These are phyloP conservation scores for Drosophila barbarae DNA, from an alignment of 2,888 invertebrate species.

Conservation along the genomic window DNA sequence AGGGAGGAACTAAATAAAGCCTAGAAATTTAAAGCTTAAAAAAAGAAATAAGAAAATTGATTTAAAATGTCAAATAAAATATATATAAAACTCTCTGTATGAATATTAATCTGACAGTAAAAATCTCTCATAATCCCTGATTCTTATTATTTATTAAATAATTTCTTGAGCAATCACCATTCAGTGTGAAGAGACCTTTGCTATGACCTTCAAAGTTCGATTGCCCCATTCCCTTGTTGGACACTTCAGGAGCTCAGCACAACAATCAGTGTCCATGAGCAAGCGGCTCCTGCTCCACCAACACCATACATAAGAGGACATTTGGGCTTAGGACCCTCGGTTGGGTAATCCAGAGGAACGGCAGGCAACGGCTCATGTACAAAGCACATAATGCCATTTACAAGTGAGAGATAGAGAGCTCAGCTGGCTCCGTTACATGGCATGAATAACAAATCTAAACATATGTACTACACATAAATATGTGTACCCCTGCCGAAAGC, in stretches of 20 bases:
- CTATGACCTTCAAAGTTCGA: background rate
- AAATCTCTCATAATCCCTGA: background rate
- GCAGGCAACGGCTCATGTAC: constrained; percentile 27
- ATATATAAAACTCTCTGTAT: background rate
- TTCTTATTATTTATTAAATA: background rate
- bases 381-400: constrained; percentile 55
- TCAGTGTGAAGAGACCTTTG: too few species aligned
- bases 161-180: background rate
- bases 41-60: background rate
- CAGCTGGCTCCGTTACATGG: constrained; percentile 56
- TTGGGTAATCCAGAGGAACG: constrained; percentile 32
- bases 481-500: constrained; percentile 50
- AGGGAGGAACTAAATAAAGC: too few species aligned
- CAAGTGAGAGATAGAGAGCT: constrained; percentile 26
- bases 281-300: constrained; percentile 5
- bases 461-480: constrained; percentile 63
- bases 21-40: background rate
- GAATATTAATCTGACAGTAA: background rate
- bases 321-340: constrained; percentile 23
- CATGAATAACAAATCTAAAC: constrained; percentile 71
- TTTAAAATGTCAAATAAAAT: background rate
- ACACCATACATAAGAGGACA: constrained; percentile 33
- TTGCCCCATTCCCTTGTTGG: background rate
- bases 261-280: constrained; percentile 21
- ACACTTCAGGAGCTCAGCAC: constrained; percentile 28